Base-by-base conservation (phyloP, 2,888 invertebrate species). In the Axea sp. region DNA sequence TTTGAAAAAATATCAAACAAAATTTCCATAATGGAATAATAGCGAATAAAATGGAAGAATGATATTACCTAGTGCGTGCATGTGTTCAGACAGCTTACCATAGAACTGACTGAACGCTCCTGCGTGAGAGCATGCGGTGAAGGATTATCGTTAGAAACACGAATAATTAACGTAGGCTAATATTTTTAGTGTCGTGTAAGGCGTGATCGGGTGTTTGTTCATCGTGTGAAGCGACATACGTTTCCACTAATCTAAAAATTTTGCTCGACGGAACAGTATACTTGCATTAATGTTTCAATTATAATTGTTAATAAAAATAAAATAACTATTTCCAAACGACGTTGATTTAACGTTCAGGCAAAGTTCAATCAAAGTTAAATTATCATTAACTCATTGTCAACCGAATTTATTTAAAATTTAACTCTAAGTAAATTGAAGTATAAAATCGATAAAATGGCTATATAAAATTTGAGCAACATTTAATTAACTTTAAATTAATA, bases 41-140 rank as follows among this genome's bases (percentile, higher is more conserved):
- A 49, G 57, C 11, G 41, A 51, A 28, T 57, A 41, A 65, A 71
- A 69, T 81, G 77, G 78, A 82, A 83, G 81, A 82, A 82, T 83
- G 81, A 83, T 79, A 83, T 87, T 87, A 87, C 87, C 87, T 87
- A 87, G 85, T 84, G 85, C 86, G 83, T 87, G 85, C 86, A 86
- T 86, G 83, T 83, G 83, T 85, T 87, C 86, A 82, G 84, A 84
- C 87, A 87, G 81, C 86, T 87, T 87, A 87, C 84, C 87, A 82
- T 86, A 87, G 83, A 87, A 81, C 78, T 85, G 82, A 84, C 81
- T 80, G 79, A 87, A 82, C 83, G 84, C 81, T 84, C 87, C 87
- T 87, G 87, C 81, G 85, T 86, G 84, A 81, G 82, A 81, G 84
- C 82, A 83, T 83, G 83, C 81, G 80, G 81, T 80, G 82, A 83